Base-by-base conservation (phyloP, 1,140 invertebrate species). In the Penaeus japonicus region DNA sequence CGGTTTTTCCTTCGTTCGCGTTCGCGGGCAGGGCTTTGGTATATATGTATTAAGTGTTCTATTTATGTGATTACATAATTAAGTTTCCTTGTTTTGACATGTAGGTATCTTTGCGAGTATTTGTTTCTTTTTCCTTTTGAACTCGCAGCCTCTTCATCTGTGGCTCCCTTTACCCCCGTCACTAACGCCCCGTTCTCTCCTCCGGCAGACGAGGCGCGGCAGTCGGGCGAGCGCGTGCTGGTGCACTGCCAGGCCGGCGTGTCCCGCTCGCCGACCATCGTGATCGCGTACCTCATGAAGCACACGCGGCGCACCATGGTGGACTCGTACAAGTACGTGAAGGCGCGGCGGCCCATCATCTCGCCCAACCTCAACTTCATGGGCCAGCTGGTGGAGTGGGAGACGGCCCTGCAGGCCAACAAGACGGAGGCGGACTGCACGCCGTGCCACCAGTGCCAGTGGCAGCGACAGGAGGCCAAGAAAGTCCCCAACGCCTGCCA, bases 301-400 rank as follows among this genome's bases (percentile, higher is more conserved):
- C 96, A 97, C 93, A 96, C 96, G 91, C 94, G 95, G 77, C 92
- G 98, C 92, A 95, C 95, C n/a, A 96, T 98, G 94, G 94, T 97
- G 39, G 97, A 98, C 91, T 97, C 97, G 4, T 98, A 97, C 93
- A 95, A 96, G 91, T 94, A 96, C 91, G 97, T 99, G 57, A 97
- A 98, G 92, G 94, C 94, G 75, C 95, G 95, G 75, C 94, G 98
- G 78, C 95, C 95, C 47, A 98, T 99, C 92, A 98, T 99, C 91
- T 98, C 97, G 77, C 98, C 98, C 0, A 98, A 99, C 93, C 95
- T 99, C 75, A 99, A 99, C 92, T 99, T 99, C 93, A 98, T 99
- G 95, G 97, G 96, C 17, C 98, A 99, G 93, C 94, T 99, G 90
- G 93, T 97, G 57, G 97, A 99, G 91, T 95, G 97, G 91, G 97